These are phyloP conservation scores for Kryptolebias marmoratus DNA, from an alignment of 2,113 vertebrate genomes.

Conservation along the genomic window DNA sequence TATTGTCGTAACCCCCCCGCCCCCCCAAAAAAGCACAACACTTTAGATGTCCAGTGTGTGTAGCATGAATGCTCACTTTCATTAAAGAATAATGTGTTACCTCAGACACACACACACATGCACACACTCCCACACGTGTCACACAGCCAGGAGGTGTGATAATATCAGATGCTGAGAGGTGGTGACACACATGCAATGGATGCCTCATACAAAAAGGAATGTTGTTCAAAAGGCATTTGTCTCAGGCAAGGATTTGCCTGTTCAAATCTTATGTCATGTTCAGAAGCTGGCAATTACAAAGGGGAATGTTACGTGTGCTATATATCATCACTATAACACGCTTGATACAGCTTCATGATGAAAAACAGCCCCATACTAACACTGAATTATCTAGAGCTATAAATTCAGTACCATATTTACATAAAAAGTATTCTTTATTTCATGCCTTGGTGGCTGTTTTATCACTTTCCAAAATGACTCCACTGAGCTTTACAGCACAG, in stretches of 20 bases:
- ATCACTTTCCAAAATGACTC: too few relatives aligned
- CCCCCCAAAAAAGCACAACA: constrained; percentile 48
- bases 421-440: too few relatives aligned
- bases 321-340: neutral
- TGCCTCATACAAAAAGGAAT: constrained; percentile 63
- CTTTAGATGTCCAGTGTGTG: constrained; percentile 70
- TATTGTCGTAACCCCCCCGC: constrained; percentile 65
- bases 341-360: neutral
- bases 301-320: constrained; percentile 1
- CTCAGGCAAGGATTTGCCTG: constrained; percentile 18
- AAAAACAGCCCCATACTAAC: too few relatives aligned
- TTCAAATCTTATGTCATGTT: constrained; percentile 42
- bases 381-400: too few relatives aligned
- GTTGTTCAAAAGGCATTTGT: constrained; percentile 43
- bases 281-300: constrained; percentile 31
- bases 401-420: too few relatives aligned
- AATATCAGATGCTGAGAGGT: constrained; percentile 26
- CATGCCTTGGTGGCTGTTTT: too few relatives aligned
- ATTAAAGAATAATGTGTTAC: constrained; percentile 39
- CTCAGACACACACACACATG: constrained; percentile 11
- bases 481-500: too few relatives aligned
- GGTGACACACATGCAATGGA: constrained; percentile 32
- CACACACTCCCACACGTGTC: constrained; percentile 16
- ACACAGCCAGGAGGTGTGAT: constrained; percentile 47
- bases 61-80: constrained; percentile 42